Evolutionary conservation across 2,797 vertebrate species (phyloP).

Genomic region (Lepidocolaptes lacrymiger): DNA sequence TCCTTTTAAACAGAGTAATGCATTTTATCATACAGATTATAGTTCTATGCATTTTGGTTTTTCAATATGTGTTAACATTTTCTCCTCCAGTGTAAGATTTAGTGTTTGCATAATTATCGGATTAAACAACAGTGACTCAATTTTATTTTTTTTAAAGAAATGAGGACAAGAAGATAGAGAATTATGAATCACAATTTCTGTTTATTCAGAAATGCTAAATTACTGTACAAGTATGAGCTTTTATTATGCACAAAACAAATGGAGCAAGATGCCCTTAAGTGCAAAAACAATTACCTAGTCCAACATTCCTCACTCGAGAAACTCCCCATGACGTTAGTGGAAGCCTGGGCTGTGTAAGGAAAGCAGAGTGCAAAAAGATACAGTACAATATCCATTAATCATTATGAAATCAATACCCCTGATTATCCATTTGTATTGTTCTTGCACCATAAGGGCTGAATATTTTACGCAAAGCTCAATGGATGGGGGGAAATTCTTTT

Average conservation of each 20-base stretch:
- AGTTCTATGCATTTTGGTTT: slow-evolving; percentile 77
- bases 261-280: slow-evolving; percentile 37
- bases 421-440: slow-evolving; percentile 53
- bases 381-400: slow-evolving; percentile 60
- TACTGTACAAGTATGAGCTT: slow-evolving; percentile 51
- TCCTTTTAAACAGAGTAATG: slow-evolving; percentile 84
- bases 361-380: slow-evolving; percentile 40
- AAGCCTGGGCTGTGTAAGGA: slow-evolving; percentile 25
- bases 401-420: slow-evolving; percentile 64
- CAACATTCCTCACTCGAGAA: slow-evolving; percentile 30
- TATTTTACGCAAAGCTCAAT: neutral
- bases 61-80: slow-evolving; percentile 81
- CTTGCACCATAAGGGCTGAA: neutral
- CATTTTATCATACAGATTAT: slow-evolving; percentile 84
- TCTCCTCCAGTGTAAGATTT: slow-evolving; percentile 79
- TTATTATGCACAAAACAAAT: slow-evolving; percentile 57
- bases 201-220: slow-evolving; percentile 65
- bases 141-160: slow-evolving; percentile 66
- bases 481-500: neutral
- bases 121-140: slow-evolving; percentile 80
- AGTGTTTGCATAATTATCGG: slow-evolving; percentile 79
- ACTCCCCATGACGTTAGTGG: slow-evolving; percentile 30
- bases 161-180: slow-evolving; percentile 59
- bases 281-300: slow-evolving; percentile 54
- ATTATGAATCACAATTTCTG: slow-evolving; percentile 67